phyloP scores from a whole-genome alignment of 1,140 invertebrate genomes.

The Ceratoteleas bidentatus region DNA sequence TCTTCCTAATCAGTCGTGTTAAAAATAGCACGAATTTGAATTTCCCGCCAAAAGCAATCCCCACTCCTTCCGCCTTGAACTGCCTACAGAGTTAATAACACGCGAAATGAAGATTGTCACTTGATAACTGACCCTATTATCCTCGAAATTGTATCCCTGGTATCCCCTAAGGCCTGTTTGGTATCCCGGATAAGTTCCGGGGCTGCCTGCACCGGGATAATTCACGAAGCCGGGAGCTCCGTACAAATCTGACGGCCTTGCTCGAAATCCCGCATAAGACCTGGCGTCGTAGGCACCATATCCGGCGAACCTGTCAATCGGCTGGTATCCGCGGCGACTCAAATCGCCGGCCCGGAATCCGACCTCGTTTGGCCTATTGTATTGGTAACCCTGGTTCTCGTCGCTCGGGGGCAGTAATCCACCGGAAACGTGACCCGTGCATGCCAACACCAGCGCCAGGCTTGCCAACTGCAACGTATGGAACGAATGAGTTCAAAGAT shows the following conservation, averaged over 20 bases:
- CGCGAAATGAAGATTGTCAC: slow-evolving; percentile 3
- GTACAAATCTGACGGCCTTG: slow-evolving; percentile 62
- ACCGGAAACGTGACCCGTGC: slow-evolving; percentile 66
- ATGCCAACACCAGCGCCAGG: slow-evolving; percentile 69
- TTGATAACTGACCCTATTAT: slow-evolving; percentile 70
- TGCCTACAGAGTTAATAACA: background rate
- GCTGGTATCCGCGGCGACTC: slow-evolving; percentile 41
- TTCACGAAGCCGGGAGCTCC: slow-evolving; percentile 67
- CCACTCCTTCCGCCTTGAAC: background rate
- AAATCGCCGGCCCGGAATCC: slow-evolving; percentile 44
- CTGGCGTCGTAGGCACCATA: slow-evolving; percentile 59
- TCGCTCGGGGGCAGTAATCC: slow-evolving; percentile 71
- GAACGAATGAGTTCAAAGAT: slow-evolving; percentile 43
- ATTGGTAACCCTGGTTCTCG: slow-evolving; percentile 74
- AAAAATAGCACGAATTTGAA: slow-evolving; percentile 1
- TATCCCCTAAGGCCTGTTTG: slow-evolving; percentile 46
- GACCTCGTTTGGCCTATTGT: slow-evolving; percentile 70
- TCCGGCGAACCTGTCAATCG: slow-evolving; percentile 49
- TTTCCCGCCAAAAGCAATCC: slow-evolving; percentile 1
- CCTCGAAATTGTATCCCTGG: slow-evolving; percentile 64
- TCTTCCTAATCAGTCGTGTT: background rate
- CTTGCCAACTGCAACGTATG: slow-evolving; percentile 69
- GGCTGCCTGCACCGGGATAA: slow-evolving; percentile 45
- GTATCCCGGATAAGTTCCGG: slow-evolving; percentile 40
- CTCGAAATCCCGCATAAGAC: slow-evolving; percentile 51